Base-by-base conservation (phyloP, 2,113 vertebrate species). In the Poicephalus gulielmi region DNA sequence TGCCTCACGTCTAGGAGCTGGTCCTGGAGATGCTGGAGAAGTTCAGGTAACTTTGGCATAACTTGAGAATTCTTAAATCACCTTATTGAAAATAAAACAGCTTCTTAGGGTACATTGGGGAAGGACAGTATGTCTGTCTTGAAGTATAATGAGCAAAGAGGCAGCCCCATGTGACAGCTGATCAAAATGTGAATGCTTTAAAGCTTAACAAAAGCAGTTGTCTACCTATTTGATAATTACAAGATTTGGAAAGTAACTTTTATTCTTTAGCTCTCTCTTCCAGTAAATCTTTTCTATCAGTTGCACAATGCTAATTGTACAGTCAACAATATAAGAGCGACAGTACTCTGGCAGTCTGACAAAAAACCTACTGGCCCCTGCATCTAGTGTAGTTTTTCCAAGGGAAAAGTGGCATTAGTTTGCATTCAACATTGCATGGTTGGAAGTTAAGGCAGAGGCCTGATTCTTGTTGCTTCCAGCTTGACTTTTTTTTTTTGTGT, bases 21-120 rank as follows among this genome's bases (percentile, higher is more conserved):
- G 99, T 97, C 97, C 98, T 96, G 99, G 98, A 94, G 99, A 99
- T 95, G 98, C 99, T 95, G 98, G 98, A 96, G 99, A 99, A 96
- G 98, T 99, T 97, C 99, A 99, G 98, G 99, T 99, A 98, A 94
- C 73, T 78, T 80, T 59, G 9, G 17, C 37, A 86, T 33, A 50
- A 63, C 60, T 83, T 23, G 23, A 83, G 63, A 87, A 70, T 80
- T 78, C 60, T 75, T 84, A 24, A 86, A 71, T 68, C 22, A 46
- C 27, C 49, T 81, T 46, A 50, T 0, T 49, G 46, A 43, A 78
- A 91, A 86, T 14, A 50, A n/a, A 83, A 25, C 7, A 55, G 33
- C 44, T 88, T 43, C 80, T 82, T 39, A 68, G 52, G 76, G 39
- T n/a, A 27, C 31, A 25, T 74, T 25, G 46, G 18, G 49, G 55